Base-by-base conservation (phyloP, 2,797 vertebrate genomes). In the Hemitrygon akajei region DNA sequence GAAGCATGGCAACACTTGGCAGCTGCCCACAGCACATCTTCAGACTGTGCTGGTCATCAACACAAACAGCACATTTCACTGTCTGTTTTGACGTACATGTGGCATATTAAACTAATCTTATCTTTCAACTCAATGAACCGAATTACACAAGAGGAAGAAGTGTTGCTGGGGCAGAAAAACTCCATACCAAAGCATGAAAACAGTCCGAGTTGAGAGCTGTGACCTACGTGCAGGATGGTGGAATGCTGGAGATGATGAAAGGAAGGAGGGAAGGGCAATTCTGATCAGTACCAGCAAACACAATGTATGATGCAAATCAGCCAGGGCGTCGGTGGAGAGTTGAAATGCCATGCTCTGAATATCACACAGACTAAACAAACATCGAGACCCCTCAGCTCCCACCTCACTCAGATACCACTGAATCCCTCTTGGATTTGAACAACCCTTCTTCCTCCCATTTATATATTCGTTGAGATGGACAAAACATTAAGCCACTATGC, bases 391-490 rank as follows among this genome's bases (percentile, higher is more conserved):
- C 75, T 30, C 75, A 0, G 4, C 25, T 25, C 75, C 75, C 5
- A 9, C 1, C 75, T 40, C 82, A 47, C 25, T 7, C 10, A 86
- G n/a, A 86, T 30, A 60, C 30, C 58, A 86, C 4, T 11, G 27
- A n/a, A 56, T 60, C 9, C 63, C 9, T 86, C 82, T 58, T 86
- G 58, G 56, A 60, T n/a, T n/a, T 56, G 56, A 63, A 60, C 11
- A 37, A 20, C 79, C 0, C 10, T 56, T 47, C 47, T 47, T 47
- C 4, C 82, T 56, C 58, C 27, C 56, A 86, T 25, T 86, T 56
- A 86, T 27, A 86, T 86, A 86, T 86, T 86, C 58, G 56, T 86
- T 86, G 27, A 60, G 56, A 86, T 27, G 58, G 82, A 60, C 82
- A 86, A 60, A 56, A 60, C 82, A 60, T 63, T 86, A 63, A 86